These are phyloP conservation scores for Hydraecia micacea DNA, from an alignment of 2,888 invertebrate species.

Conservation along the genomic window DNA sequence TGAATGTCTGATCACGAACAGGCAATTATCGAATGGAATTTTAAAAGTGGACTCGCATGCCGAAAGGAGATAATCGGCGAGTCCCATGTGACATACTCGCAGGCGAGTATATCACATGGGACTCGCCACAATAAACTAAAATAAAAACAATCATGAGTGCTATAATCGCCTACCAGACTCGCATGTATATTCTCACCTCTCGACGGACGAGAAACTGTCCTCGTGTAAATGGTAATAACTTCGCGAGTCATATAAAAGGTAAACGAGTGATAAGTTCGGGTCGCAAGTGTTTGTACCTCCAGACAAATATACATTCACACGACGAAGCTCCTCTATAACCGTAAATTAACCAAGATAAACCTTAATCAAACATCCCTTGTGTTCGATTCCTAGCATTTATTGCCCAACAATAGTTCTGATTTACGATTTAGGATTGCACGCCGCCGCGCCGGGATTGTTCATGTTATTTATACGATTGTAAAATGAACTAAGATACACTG, in stretches of 20 bases:
- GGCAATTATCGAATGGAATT: background rate
- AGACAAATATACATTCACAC: conserved; percentile 59
- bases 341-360: conserved; percentile 89
- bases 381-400: conserved; percentile 88
- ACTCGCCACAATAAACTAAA: too few relatives aligned
- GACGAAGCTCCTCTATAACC: conserved; percentile 78
- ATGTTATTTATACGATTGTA: conserved; percentile 80
- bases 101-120: too few relatives aligned
- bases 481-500: conserved; percentile 70
- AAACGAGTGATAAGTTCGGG: conserved; percentile 34
- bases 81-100: background rate
- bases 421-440: conserved; percentile 84
- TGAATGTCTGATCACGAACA: background rate
- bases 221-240: background rate
- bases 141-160: too few relatives aligned
- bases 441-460: conserved; percentile 79
- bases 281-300: conserved; percentile 24
- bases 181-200: background rate
- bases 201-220: background rate
- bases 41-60: background rate
- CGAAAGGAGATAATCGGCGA: background rate
- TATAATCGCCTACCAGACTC: background rate
- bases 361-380: conserved; percentile 89
- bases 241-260: conserved; percentile 17
- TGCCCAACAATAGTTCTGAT: conserved; percentile 89